Evolutionary conservation across 1,140 invertebrate genomes (phyloP).

Genomic region (Lordiphosa stackelbergi): DNA sequence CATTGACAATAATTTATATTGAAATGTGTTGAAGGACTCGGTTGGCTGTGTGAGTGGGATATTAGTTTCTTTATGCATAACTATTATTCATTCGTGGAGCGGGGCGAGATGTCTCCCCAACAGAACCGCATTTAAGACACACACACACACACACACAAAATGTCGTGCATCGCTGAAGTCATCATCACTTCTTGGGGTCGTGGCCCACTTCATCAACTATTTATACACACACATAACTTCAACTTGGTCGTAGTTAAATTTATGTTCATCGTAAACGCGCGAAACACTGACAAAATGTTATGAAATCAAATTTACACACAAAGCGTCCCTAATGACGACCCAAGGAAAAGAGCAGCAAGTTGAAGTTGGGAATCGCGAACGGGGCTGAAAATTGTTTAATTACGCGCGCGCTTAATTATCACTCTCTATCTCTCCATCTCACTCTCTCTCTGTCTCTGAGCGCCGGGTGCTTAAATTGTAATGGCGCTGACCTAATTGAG

Average conservation of each 20-base stretch:
- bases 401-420: slow-evolving; percentile 39
- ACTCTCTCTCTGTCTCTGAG: slow-evolving; percentile 11
- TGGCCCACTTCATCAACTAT: slow-evolving; percentile 55
- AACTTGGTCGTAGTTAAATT: slow-evolving; percentile 56
- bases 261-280: slow-evolving; percentile 64
- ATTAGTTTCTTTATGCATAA: not conserved
- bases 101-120: too few relatives aligned
- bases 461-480: slow-evolving; percentile 48
- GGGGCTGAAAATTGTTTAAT: slow-evolving; percentile 60
- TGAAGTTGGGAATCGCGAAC: slow-evolving; percentile 4
- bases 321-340: slow-evolving; percentile 61
- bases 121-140: too few relatives aligned
- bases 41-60: not conserved
- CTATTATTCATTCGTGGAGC: too few relatives aligned
- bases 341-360: slow-evolving; percentile 14
- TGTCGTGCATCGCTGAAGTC: slow-evolving; percentile 9
- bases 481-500: slow-evolving; percentile 69
- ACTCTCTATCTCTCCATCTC: slow-evolving; percentile 13
- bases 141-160: too few relatives aligned
- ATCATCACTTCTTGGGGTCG: slow-evolving; percentile 39
- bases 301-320: slow-evolving; percentile 72
- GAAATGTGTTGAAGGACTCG: slow-evolving; percentile 43
- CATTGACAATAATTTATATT: slow-evolving; percentile 71
- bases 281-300: slow-evolving; percentile 64
- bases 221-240: slow-evolving; percentile 45